phyloP scores from a whole-genome alignment of 2,888 invertebrate species.

The Ceramica pisi region DNA sequence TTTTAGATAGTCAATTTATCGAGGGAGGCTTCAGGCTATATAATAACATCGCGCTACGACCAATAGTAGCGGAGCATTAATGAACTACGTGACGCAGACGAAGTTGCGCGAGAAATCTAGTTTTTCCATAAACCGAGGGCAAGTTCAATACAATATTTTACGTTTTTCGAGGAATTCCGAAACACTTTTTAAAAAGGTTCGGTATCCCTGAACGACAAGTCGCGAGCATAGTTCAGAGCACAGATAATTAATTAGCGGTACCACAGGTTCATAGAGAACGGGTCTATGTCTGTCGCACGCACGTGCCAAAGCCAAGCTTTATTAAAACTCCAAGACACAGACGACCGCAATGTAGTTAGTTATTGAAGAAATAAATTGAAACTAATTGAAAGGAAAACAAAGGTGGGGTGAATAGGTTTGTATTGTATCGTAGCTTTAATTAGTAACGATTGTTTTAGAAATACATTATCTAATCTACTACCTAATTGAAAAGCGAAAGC shows the following conservation, averaged over 20 bases:
- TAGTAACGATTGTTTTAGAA: not conserved
- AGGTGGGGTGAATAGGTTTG: slow-evolving; percentile 10
- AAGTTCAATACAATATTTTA: too few relatives aligned
- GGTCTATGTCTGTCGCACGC: slow-evolving; percentile 61
- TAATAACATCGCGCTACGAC: too few relatives aligned
- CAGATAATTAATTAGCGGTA: slow-evolving; percentile 72
- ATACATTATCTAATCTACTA: not conserved
- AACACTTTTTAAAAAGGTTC: not conserved
- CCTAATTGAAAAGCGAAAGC: not conserved
- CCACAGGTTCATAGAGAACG: slow-evolving; percentile 61
- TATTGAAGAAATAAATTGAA: slow-evolving; percentile 1
- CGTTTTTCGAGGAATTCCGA: not conserved
- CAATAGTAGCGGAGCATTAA: too few relatives aligned
- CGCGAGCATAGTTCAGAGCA: slow-evolving; percentile 55
- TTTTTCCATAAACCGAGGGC: too few relatives aligned
- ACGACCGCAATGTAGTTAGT: slow-evolving; percentile 12
- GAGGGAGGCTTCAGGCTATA: too few relatives aligned
- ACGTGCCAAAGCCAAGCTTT: slow-evolving; percentile 51
- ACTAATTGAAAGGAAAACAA: not conserved
- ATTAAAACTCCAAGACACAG: slow-evolving; percentile 32
- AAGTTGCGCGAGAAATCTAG: too few relatives aligned
- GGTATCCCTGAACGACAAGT: slow-evolving; percentile 42
- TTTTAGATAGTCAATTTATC: too few relatives aligned
- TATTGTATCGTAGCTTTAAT: slow-evolving; percentile 2
- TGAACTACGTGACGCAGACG: too few relatives aligned